phyloP scores from a whole-genome alignment of 2,888 invertebrate species.

The Calameuta filiformis region DNA sequence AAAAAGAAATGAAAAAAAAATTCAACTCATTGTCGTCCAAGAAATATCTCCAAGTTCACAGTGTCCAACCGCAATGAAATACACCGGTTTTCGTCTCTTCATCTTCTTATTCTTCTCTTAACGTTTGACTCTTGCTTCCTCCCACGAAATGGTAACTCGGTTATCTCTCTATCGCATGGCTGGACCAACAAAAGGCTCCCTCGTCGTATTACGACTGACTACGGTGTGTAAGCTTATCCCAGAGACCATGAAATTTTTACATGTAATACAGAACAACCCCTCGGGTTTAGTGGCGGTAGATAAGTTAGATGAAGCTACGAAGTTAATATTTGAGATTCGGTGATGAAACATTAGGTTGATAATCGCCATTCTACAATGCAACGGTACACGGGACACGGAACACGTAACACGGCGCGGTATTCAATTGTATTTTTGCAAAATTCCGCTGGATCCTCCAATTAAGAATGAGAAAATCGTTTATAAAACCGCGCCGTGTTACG shows the following conservation, averaged over 20 bases:
- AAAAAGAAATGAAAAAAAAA: neutral
- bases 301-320: neutral
- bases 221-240: neutral
- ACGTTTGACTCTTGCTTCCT: neutral
- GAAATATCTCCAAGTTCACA: neutral
- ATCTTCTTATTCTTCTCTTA: slow-evolving; percentile 2
- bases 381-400: no score
- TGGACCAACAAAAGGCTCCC: neutral
- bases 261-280: neutral
- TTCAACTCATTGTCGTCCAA: neutral
- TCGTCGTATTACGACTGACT: neutral
- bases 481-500: no score
- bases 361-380: neutral
- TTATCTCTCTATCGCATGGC: slow-evolving; percentile 2
- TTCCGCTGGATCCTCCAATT: no score
- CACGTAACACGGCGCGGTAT: no score
- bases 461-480: no score
- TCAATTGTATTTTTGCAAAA: no score
- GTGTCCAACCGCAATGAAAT: neutral
- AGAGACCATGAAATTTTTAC: neutral
- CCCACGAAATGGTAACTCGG: neutral
- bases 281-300: neutral
- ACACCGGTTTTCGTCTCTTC: slow-evolving; percentile 1
- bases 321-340: neutral
- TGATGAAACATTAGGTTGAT: neutral